Evolutionary conservation across 2,888 invertebrate genomes (phyloP).

Genomic region (Hydraecia micacea): DNA sequence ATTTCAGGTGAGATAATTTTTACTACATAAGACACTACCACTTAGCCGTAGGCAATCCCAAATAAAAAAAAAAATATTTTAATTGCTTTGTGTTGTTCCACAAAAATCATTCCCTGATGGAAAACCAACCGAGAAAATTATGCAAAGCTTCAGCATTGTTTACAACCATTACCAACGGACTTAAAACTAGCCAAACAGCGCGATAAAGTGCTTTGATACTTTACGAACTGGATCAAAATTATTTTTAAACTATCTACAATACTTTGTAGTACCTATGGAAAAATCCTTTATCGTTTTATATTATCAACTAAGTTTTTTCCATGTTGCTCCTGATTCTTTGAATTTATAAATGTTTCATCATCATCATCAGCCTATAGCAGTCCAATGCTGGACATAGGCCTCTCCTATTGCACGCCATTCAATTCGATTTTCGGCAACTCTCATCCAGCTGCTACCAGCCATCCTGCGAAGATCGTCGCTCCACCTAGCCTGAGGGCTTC

Average conservation of each 20-base stretch:
- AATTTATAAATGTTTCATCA: background rate
- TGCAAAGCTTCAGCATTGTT: constrained; percentile 16
- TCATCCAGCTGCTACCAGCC: too few relatives aligned
- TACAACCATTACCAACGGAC: constrained; percentile 17
- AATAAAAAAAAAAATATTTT: background rate
- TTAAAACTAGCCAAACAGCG: constrained; percentile 8
- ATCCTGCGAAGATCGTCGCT: too few relatives aligned
- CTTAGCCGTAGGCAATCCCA: background rate
- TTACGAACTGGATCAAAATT: constrained; percentile 6
- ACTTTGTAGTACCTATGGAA: background rate
- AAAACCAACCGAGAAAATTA: constrained; percentile 17
- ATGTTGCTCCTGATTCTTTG: background rate
- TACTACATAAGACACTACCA: background rate
- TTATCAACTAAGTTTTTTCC: background rate
- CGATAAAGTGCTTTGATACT: constrained; percentile 5
- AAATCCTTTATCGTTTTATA: background rate
- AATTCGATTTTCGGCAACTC: too few relatives aligned
- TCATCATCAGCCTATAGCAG: too few relatives aligned
- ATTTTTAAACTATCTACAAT: background rate
- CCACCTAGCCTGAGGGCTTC: too few relatives aligned
- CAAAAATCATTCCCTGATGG: constrained; percentile 4
- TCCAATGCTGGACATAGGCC: too few relatives aligned
- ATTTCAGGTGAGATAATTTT: background rate
- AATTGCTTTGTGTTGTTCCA: background rate
- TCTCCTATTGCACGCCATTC: too few relatives aligned